phyloP scores from a whole-genome alignment of 2,113 vertebrate species.

The Oreotrochilus melanogaster region DNA sequence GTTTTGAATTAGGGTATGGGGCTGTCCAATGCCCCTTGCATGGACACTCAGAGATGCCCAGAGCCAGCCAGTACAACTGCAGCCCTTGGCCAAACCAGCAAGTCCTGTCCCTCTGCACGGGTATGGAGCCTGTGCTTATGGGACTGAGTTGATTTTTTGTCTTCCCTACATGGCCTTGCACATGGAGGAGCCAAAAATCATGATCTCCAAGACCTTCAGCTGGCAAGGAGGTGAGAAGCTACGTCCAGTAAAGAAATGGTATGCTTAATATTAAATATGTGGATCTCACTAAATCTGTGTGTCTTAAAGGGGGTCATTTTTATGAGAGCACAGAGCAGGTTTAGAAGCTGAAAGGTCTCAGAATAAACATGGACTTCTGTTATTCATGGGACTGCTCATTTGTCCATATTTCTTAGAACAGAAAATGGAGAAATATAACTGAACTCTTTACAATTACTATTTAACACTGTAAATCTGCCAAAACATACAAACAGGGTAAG shows the following conservation, averaged over 20 bases:
- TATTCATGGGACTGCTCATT: neutral
- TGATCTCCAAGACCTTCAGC: neutral
- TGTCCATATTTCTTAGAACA: neutral
- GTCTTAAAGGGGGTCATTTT: neutral
- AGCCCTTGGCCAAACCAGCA: accelerated
- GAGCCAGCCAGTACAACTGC: neutral
- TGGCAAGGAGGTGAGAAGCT: neutral
- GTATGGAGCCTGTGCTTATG: neutral
- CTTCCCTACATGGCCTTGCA: accelerated
- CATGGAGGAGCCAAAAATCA: accelerated
- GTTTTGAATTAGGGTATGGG: accelerated
- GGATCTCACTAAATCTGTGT: neutral
- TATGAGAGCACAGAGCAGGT: neutral
- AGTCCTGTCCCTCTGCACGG: neutral
- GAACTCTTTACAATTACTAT: neutral
- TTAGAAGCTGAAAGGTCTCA: neutral
- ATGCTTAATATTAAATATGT: neutral
- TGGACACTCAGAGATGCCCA: neutral
- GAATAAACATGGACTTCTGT: neutral
- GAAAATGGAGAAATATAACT: neutral
- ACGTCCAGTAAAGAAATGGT: neutral
- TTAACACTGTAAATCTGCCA: neutral
- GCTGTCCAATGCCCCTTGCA: accelerated
- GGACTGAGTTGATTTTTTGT: neutral
- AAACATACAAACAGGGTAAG: neutral